Evolutionary conservation across 2,888 invertebrate genomes (phyloP), one percentile per base, ranked within the genome.

Genomic region (Cinara cedri): DNA sequence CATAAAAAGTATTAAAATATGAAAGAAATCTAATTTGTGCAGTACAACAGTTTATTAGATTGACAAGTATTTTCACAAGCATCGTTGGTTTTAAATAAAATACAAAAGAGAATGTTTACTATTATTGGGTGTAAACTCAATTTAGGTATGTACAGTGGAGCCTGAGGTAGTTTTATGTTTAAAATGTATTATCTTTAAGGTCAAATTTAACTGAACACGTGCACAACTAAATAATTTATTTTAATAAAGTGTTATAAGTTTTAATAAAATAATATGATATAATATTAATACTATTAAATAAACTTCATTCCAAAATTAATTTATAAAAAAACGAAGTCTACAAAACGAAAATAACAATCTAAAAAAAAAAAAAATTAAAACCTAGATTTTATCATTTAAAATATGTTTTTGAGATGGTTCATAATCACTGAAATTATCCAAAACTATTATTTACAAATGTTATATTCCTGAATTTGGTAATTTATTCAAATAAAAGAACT

Each of bases 321-420:
- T 13, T 4, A 13, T 24, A 57, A 57, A 14, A n/a, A 34, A 34
- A 34, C 34, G 6, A 34, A 4, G 34, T 24, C 19, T 55, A 21
- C 14, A 57, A 14, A 57, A 24, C 14, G 13, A 57, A 24, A 4
- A 14, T 55, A 6, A 24, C 14, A n/a, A n/a, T n/a, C n/a, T n/a
- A n/a, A n/a, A n/a, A n/a, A n/a, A n/a, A n/a, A n/a, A n/a, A 24
- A 57, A 57, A 57, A 57, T 14, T 24, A 57, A 57, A 57, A n/a
- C n/a, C 6, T 21, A 55, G 2, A n/a, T 55, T 8, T 14, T 34
- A 4, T 34, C 34, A 34, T 34, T 6, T 34, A 34, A 6, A 34
- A 34, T 4, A 4, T 34, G 34, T 34, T 34, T 34, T 34, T 34
- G 34, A 34, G 34, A 6, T 34, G 34, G 34, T 34, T 34, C 3